Evolutionary conservation across 1,140 invertebrate species (phyloP).

Genomic region (Nasonia giraulti): DNA sequence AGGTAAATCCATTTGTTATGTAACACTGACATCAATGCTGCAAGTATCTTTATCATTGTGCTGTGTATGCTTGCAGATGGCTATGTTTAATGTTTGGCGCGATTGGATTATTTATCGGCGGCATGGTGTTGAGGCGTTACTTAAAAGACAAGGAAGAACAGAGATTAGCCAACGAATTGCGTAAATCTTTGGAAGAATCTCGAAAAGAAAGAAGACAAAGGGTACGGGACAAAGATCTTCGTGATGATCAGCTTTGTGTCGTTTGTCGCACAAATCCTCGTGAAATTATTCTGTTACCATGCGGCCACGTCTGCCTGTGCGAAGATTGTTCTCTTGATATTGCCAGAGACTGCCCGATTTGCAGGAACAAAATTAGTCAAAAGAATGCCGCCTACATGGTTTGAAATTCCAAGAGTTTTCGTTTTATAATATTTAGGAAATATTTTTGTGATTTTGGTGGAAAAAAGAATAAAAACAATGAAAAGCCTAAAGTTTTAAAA

Average conservation of each 20-base stretch:
- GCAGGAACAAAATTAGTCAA: conserved; percentile 78
- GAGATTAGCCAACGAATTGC: conserved; percentile 75
- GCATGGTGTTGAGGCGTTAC: conserved; percentile 79
- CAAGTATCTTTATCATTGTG: conserved; percentile 41
- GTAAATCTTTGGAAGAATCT: conserved; percentile 77
- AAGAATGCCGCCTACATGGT: conserved; percentile 83
- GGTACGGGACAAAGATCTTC: conserved; percentile 78
- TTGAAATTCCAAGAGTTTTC: conserved; percentile 49
- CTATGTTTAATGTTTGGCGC: conserved; percentile 80
- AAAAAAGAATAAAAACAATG: conserved; percentile 43
- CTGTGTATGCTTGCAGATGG: conserved; percentile 72
- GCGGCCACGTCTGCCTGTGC: conserved; percentile 89
- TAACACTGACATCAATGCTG: background rate
- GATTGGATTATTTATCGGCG: conserved; percentile 79
- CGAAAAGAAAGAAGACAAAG: conserved; percentile 78
- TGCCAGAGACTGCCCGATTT: conserved; percentile 81
- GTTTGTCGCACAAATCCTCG: conserved; percentile 85
- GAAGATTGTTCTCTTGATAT: conserved; percentile 87
- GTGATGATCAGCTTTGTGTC: conserved; percentile 82
- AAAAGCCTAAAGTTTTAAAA: conserved; percentile 34
- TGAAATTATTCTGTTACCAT: conserved; percentile 87
- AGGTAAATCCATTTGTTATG: conserved; percentile 64
- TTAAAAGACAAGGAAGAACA: conserved; percentile 76
- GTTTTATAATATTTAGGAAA: conserved; percentile 41
- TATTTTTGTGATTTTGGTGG: conserved; percentile 41